phyloP scores from a whole-genome alignment of 2,888 invertebrate genomes.

The Drosophila pseudotalamancana region DNA sequence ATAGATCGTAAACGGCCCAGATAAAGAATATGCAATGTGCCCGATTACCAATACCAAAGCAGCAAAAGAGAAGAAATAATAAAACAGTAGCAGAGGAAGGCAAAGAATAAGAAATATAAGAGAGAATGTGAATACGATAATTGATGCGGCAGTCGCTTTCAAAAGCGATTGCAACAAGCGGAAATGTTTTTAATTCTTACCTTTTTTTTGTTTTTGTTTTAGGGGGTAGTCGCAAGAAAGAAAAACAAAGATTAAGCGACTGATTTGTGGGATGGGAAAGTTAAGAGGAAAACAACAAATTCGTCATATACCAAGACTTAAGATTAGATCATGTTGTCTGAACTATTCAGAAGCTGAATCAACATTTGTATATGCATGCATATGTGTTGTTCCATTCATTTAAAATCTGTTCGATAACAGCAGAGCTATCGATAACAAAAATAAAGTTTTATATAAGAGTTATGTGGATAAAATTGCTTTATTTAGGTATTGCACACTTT shows the following conservation, averaged over 20 bases:
- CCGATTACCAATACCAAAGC: no score
- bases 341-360: background rate
- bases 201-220: background rate
- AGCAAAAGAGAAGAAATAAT: no score
- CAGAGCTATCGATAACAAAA: background rate
- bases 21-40: conserved; percentile 35
- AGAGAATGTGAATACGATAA: conserved; percentile 28
- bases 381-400: no score
- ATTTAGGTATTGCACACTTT: no score
- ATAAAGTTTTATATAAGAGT: background rate
- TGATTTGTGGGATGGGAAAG: background rate
- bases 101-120: conserved; percentile 10
- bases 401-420: background rate
- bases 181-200: conserved; percentile 28
- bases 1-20: conserved; percentile 41
- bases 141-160: conserved; percentile 20
- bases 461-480: no score
- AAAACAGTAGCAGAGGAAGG: background rate
- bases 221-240: conserved; percentile 17
- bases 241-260: conserved; percentile 27
- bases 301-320: background rate
- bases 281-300: background rate
- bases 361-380: no score
- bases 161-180: conserved; percentile 36
- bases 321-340: conserved; percentile 1